Evolutionary conservation across 1,140 invertebrate species (phyloP).

Genomic region (Caerostris extrusa): DNA sequence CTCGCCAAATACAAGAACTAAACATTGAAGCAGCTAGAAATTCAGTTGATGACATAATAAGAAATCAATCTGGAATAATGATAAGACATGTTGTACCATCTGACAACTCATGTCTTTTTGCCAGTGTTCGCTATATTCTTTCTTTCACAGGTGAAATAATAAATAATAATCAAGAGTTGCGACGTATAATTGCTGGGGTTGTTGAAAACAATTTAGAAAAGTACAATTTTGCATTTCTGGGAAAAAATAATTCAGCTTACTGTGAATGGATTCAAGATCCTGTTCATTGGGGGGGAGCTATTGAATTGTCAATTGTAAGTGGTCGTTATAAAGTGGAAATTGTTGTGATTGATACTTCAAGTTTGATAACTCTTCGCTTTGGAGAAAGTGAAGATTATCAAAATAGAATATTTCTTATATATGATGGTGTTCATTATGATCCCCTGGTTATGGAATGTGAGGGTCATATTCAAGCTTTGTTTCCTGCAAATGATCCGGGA

Average conservation of each 20-base stretch:
- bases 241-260: slow-evolving; percentile 92
- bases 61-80: slow-evolving; percentile 86
- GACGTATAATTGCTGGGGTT: slow-evolving; percentile 92
- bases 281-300: slow-evolving; percentile 94
- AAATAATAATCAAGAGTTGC: slow-evolving; percentile 87
- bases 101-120: slow-evolving; percentile 97
- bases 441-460: slow-evolving; percentile 91
- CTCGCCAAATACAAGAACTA: neutral
- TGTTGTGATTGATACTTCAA: slow-evolving; percentile 95
- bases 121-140: slow-evolving; percentile 88
- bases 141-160: slow-evolving; percentile 89
- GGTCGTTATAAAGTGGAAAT: slow-evolving; percentile 95
- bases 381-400: slow-evolving; percentile 95
- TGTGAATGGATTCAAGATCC: slow-evolving; percentile 90
- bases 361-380: slow-evolving; percentile 94
- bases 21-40: neutral
- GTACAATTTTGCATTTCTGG: slow-evolving; percentile 93
- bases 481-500: slow-evolving; percentile 88
- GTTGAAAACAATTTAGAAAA: slow-evolving; percentile 89
- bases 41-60: slow-evolving; percentile 45
- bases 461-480: slow-evolving; percentile 87
- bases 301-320: slow-evolving; percentile 94
- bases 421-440: slow-evolving; percentile 98
- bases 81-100: slow-evolving; percentile 95
- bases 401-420: slow-evolving; percentile 93